phyloP scores from a whole-genome alignment of 2,113 vertebrate genomes.

The zebrafish (Danio rerio) region GRCz12tu NC_133181.1:11498501-11499000 shows the following conservation, averaged over 20 bases:
- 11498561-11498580: slow-evolving; percentile 99
- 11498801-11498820: slow-evolving; percentile 97
- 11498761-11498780: slow-evolving; percentile 99
- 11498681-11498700: slow-evolving; percentile 99
- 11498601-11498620: slow-evolving; percentile 97
- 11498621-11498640: slow-evolving; percentile 94
- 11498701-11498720: slow-evolving; percentile 98
- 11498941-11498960: too few relatives aligned
- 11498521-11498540: slow-evolving; percentile 98
- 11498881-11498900: too few relatives aligned
- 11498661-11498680: slow-evolving; percentile 94
- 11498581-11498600: slow-evolving; percentile 95
- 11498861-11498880: too few relatives aligned
- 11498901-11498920: too few relatives aligned
- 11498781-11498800: slow-evolving; percentile 99
- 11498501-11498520: slow-evolving; percentile 95
- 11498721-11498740: slow-evolving; percentile 99
- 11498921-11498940: too few relatives aligned
- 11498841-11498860: too few relatives aligned
- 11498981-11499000: too few relatives aligned
- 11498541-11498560: slow-evolving; percentile 99
- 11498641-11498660: slow-evolving; percentile 96
- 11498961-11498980: too few relatives aligned
- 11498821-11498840: background rate
- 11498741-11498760: slow-evolving; percentile 97